Base-by-base conservation (phyloP, 2,888 invertebrate genomes). In the Chymomyza caudatula region DNA sequence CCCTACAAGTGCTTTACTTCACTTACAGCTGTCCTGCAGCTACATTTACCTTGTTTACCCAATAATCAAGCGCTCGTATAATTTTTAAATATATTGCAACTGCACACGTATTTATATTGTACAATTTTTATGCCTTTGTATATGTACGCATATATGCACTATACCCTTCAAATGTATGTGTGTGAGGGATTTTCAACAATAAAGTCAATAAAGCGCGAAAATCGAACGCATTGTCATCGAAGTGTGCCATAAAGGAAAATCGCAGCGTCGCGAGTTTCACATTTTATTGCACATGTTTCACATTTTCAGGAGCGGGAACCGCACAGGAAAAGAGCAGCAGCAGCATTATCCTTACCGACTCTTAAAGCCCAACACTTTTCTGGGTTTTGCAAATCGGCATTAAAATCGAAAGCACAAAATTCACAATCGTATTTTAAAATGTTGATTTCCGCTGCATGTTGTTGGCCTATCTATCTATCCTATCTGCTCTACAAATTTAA, bases 191-290 rank as follows among this genome's bases (percentile, higher is more conserved):
- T 58, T 69, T 47, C 43, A 51, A 69, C 82, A 84, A 77, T 82
- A 85, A 85, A 77, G 78, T 77, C 84, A 77, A 83, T 78, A 80
- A 78, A 72, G 73, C 75, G 73, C 61, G 49, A 49, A 73, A 82
- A 78, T 81, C 74, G 74, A 71, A 76, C 63, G 61, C 68, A 69
- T 65, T 70, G 76, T 71, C 78, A 67, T 61, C 69, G 78, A 70
- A 77, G 81, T 83, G 78, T 71, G 84, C 59, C 67, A 68, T 76
- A 71, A 78, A 72, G 83, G 68, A 23, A 76, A 68, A 65, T 68
- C 70, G 77, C 63, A 49, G 62, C 69, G 59, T 69, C 69, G 73
- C 63, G 69, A 64, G 68, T 58, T 78, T 78, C 61, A 53, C 69
- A 66, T 74, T 75, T 80, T 77, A 77, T 76, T 68, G 65, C 74